A percentile compares a stretch with the other conserved stretches of the same genome.
Evolutionary conservation across 2,888 invertebrate species (phyloP).

Genomic region (Boloria euphrosyne): DNA sequence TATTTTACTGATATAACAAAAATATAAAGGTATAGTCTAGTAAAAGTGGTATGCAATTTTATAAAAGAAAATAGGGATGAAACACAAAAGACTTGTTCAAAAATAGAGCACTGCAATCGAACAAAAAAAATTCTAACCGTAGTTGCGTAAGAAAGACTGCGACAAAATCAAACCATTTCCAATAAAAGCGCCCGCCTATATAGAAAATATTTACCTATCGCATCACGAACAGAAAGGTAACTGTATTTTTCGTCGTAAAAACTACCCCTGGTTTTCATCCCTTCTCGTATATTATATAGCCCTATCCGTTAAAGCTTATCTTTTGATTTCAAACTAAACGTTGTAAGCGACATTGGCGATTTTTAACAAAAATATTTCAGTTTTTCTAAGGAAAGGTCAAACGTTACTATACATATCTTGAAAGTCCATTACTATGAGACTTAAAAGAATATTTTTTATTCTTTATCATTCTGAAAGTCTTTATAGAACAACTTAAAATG

Average conservation of each 20-base stretch:
- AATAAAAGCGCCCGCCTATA: constrained; percentile 46
- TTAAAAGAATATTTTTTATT: too few relatives aligned
- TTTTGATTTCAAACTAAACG: constrained; percentile 48
- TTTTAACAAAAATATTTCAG: constrained; percentile 2
- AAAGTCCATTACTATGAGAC: too few relatives aligned
- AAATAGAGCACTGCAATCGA: constrained; percentile 20
- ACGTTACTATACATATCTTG: neutral
- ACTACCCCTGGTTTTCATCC: constrained; percentile 64
- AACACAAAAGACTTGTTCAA: neutral
- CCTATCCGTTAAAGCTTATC: constrained; percentile 53
- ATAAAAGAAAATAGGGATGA: neutral
- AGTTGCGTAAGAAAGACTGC: constrained; percentile 34
- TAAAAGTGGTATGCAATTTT: neutral
- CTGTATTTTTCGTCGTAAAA: constrained; percentile 68
- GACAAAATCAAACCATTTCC: constrained; percentile 48
- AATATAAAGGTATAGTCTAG: too few relatives aligned
- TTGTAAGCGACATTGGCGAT: constrained; percentile 31
- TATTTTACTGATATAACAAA: too few relatives aligned
- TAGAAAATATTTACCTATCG: constrained; percentile 59
- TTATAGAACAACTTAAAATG: too few relatives aligned
- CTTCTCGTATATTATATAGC: constrained; percentile 51
- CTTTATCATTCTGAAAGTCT: too few relatives aligned
- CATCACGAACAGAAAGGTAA: constrained; percentile 56
- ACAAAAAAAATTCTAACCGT: constrained; percentile 24
- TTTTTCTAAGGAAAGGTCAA: neutral